phyloP scores from a whole-genome alignment of 2,797 vertebrate species.

The Pitangus sulphuratus region DNA sequence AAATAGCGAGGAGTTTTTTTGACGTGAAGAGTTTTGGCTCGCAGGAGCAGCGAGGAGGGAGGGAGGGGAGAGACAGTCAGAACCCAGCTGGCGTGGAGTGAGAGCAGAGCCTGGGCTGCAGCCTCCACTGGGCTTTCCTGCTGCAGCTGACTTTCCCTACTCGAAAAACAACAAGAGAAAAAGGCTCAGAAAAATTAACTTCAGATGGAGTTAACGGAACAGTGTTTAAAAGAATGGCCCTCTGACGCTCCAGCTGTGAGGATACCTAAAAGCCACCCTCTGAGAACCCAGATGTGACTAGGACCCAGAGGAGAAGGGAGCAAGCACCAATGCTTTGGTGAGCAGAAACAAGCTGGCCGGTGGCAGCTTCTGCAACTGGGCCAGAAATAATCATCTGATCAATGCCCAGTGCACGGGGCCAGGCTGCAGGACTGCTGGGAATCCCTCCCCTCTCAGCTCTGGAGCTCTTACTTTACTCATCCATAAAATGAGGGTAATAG shows the following conservation, averaged over 20 bases:
- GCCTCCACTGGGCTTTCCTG: slow-evolving; percentile 19
- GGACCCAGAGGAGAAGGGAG: neutral
- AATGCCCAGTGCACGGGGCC: neutral
- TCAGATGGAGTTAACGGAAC: slow-evolving; percentile 22
- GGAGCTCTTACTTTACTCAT: slow-evolving; percentile 45
- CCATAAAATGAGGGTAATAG: slow-evolving; percentile 59
- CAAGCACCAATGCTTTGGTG: neutral
- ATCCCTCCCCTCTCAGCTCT: neutral
- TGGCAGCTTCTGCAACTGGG: neutral
- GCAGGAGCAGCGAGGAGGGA: rapidly evolving
- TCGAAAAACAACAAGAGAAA: neutral
- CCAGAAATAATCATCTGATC: neutral
- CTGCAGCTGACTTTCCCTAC: slow-evolving; percentile 35
- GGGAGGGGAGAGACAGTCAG: neutral
- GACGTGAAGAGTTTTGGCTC: slow-evolving; percentile 8
- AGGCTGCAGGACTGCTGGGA: slow-evolving; percentile 20
- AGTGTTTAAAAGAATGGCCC: neutral
- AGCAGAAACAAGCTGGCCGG: neutral
- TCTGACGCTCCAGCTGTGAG: neutral
- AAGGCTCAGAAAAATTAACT: slow-evolving; percentile 1
- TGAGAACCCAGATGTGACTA: rapidly evolving
- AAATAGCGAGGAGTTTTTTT: slow-evolving; percentile 33
- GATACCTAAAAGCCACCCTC: neutral
- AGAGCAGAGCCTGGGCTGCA: neutral
- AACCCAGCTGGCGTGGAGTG: slow-evolving; percentile 20